Percentiles rank a stretch among this genome's conserved stretches.
Evolutionary conservation across 2,888 invertebrate species (phyloP).

Genomic region (Fabriciana adippe): DNA sequence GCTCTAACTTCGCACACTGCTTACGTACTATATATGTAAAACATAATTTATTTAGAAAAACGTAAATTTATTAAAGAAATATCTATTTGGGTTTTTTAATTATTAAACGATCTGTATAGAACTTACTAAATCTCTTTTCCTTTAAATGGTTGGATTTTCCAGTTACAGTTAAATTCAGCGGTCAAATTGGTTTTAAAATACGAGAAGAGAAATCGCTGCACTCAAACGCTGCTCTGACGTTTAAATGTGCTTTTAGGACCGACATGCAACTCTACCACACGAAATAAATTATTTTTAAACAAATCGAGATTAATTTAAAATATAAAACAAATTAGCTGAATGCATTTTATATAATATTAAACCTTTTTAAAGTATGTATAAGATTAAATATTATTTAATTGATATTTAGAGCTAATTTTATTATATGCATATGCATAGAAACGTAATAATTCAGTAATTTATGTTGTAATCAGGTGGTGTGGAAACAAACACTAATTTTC

Average conservation of each 20-base stretch:
- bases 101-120: not conserved
- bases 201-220: constrained; percentile 31
- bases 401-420: not conserved
- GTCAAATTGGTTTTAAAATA: constrained; percentile 33
- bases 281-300: constrained; percentile 21
- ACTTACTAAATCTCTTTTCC: not conserved
- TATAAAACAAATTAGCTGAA: no score
- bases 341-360: no score
- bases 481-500: constrained; percentile 28
- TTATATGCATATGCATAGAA: constrained; percentile 11
- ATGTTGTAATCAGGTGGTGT: constrained; percentile 21
- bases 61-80: no score
- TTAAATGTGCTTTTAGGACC: constrained; percentile 31
- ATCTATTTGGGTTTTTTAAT: not conserved
- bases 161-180: constrained; percentile 31
- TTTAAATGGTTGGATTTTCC: constrained; percentile 15
- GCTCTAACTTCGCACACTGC: not conserved
- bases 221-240: constrained; percentile 28
- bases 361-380: no score
- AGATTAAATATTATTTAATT: no score
- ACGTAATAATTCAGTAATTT: constrained; percentile 2
- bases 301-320: not conserved
- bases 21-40: not conserved
- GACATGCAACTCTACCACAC: constrained; percentile 17
- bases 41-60: no score